Percentiles rank a stretch among this genome's conserved stretches.
These are phyloP conservation scores for Prunella strophiata DNA, from an alignment of 2,797 vertebrate genomes.

Conservation along the genomic window DNA sequence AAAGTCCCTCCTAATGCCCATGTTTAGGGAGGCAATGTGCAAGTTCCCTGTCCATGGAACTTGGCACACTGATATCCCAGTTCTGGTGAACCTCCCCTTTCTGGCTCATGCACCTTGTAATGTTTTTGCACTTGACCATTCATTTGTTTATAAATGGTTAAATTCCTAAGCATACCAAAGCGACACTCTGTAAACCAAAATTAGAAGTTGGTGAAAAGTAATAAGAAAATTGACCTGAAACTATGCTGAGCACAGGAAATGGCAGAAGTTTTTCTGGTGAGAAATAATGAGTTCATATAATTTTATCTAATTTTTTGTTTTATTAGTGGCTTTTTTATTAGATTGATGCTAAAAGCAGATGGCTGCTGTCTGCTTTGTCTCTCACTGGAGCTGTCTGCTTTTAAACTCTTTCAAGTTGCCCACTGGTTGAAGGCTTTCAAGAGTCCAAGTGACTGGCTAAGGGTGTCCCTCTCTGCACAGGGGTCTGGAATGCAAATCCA, in stretches of 20 bases:
- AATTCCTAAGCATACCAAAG: background rate
- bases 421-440: background rate
- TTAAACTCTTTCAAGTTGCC: background rate
- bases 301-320: background rate
- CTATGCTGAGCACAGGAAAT: background rate
- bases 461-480: background rate
- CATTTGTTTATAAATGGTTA: background rate
- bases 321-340: background rate
- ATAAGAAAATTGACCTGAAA: background rate
- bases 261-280: background rate
- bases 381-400: background rate
- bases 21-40: background rate
- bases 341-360: background rate
- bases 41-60: background rate
- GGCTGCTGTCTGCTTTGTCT: background rate
- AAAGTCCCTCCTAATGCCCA: background rate
- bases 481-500: background rate
- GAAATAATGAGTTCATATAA: background rate
- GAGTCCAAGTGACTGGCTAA: background rate
- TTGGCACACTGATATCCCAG: background rate
- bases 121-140: background rate
- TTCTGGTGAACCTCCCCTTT: background rate
- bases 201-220: background rate
- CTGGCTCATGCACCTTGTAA: background rate
- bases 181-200: background rate